Base-by-base conservation (phyloP, 2,113 vertebrate genomes). In the Pogona vitticeps region DNA sequence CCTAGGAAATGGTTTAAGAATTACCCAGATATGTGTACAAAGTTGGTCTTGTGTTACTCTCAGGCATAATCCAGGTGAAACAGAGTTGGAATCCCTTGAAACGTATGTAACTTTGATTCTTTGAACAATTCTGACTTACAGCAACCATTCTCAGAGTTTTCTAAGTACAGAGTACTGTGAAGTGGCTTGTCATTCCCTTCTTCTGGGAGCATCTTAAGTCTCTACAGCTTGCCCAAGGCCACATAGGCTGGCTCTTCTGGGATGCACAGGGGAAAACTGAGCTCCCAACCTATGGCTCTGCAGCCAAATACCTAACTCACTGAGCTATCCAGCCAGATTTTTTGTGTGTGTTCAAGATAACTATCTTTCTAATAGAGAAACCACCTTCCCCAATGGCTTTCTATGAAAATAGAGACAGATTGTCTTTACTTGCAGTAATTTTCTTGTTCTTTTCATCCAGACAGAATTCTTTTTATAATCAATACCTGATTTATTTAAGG, bases 401-500 rank as follows among this genome's bases (percentile, higher is more conserved):
- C 58, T 88, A 56, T 73, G 40, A 68, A 31, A 81, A 38, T 71
- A 84, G 85, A 88, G 87, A 78, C 8, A 40, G 28, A 18, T 13
- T 1, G 33, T 36, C 87, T 73, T 88, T 52, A 63, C 21, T 79
- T 91, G 80, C 31, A 78, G 38, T 38, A 82, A 33, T 88, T 86
- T 88, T 67, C 77, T 58, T 71, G 83, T 77, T 90, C 83, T 52
- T 61, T 85, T 90, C 81, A 2, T 79, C 71, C 80, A 81, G 77
- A 89, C 75, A 83, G 78, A 76, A 75, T 85, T 93, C 38, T 52
- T 40, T 88, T 87, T 91, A 76, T 88, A 90, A 90, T 88, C 90
- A 86, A 36, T 85, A 73, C n/a, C 70, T 85, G 85, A 86, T 91
- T 92, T 84, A 88, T 93, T 73, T 81, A 84, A 93, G 75, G 75